Evolutionary conservation across 1,140 invertebrate genomes (phyloP), one percentile per base, ranked within the genome.

Genomic region (Potamilus streckersoni): DNA sequence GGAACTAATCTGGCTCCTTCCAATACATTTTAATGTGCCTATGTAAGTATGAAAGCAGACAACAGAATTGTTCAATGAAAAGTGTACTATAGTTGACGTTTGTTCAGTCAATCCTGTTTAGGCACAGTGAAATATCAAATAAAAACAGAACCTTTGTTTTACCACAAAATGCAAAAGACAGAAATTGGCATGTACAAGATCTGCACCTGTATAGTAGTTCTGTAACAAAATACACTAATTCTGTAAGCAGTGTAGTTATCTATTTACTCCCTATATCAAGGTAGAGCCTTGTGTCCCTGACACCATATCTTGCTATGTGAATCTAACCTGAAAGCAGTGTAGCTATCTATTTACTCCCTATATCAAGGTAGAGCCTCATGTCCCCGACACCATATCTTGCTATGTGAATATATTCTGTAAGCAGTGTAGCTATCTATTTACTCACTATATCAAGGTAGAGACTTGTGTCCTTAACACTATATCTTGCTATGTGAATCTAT

Each of bases 281-380:
- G 2, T 49, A 49, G 38, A 49, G 38, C 2, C 38, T 49, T 49
- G 38, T 49, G 38, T 49, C 5, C 38, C 11, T 49, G 38, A 38
- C 16, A 19, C 82, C 74, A 78, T 84, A 93, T 92, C 91, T 97
- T 97, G 90, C 97, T 97, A 89, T 98, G 96, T 57, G 23, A 23
- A 23, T 23, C 23, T 23, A 62, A 8, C 8, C 60, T n/a, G 19
- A 15, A 62, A 23, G 8, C 23, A 19, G 6, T 62, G 19, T n/a
- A 62, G 60, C 60, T 62, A n/a, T 62, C 60, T 62, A n/a, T 62
- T 23, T 23, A 23, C 38, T 49, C 38, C 38, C 38, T 49, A 49
- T 49, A 49, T 49, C 6, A 49, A 6, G 38, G 38, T 49, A 49
- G 38, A 49, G 38, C 38, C 38, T 49, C 11, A 8, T 49, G 38